A percentile compares a stretch with the other conserved stretches of the same genome.
Evolutionary conservation across 2,797 vertebrate species (phyloP).

Genomic region (Uromys caudimaculatus): DNA sequence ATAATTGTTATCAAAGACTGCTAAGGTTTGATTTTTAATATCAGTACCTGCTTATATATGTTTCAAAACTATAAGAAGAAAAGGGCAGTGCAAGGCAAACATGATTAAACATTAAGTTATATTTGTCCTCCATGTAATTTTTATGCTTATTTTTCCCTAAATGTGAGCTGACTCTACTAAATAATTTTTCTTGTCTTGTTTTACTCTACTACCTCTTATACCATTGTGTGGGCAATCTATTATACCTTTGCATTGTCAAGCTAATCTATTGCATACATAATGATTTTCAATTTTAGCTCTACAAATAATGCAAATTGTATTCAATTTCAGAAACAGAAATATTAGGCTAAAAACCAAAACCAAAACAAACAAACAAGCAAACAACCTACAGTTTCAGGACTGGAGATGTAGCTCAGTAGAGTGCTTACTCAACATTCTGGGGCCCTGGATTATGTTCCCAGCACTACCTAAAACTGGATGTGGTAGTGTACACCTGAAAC

Average conservation of each 20-base stretch:
- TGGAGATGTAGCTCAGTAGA: neutral
- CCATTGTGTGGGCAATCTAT: neutral
- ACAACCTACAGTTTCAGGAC: neutral
- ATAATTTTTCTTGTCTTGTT: neutral
- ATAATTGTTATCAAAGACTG: neutral
- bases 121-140: neutral
- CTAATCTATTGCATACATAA: neutral
- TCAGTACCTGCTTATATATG: neutral
- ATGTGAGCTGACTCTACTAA: neutral
- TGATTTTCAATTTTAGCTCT: constrained; percentile 14
- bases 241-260: neutral
- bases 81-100: neutral
- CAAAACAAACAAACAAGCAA: neutral
- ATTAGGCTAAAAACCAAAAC: neutral
- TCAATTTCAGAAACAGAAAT: constrained; percentile 21
- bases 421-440: neutral
- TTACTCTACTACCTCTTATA: neutral
- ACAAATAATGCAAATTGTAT: neutral
- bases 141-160: neutral
- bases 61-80: neutral
- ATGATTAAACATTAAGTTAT: neutral
- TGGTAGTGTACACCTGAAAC: neutral
- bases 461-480: neutral
- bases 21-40: neutral
- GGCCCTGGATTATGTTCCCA: neutral